Conservation (phyloP, 1,140 invertebrate genomes). For the Sitodiplosis mosellana region DNA sequence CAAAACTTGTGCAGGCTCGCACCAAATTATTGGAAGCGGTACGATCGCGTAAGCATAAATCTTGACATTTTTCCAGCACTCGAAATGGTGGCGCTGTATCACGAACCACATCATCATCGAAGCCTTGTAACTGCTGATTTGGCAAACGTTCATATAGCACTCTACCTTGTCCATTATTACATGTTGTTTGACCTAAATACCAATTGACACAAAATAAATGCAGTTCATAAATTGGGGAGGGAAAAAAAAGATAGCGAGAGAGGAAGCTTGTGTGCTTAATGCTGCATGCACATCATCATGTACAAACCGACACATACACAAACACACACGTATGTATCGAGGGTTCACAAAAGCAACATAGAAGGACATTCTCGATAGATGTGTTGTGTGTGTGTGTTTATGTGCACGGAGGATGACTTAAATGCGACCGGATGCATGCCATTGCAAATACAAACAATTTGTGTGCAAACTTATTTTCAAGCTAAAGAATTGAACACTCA, state of each 20-base stretch:
- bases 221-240: constrained; percentile 7
- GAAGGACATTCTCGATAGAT: too few species aligned
- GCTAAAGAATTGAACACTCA: constrained; percentile 1
- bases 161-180: constrained; percentile 68
- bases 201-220: constrained; percentile 9
- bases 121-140: constrained; percentile 72
- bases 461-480: constrained; percentile 1
- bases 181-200: constrained; percentile 51
- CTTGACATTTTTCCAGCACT: constrained; percentile 71
- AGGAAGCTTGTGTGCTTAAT: constrained; percentile 14
- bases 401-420: too few species aligned
- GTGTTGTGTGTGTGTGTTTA: too few species aligned
- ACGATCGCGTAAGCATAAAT: constrained; percentile 64
- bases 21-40: constrained; percentile 60
- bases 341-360: too few species aligned
- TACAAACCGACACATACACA: too few species aligned
- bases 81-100: constrained; percentile 65
- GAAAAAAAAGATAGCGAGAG: constrained; percentile 4
- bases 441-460: constrained; percentile 15
- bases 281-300: constrained; percentile 12
- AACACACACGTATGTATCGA: too few species aligned
- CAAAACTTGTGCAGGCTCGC: constrained; percentile 65
- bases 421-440: constrained; percentile 5
- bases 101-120: constrained; percentile 70
- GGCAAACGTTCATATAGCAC: constrained; percentile 75